Base-by-base conservation (phyloP, 2,113 vertebrate species). In the Glaucomys volans region DNA sequence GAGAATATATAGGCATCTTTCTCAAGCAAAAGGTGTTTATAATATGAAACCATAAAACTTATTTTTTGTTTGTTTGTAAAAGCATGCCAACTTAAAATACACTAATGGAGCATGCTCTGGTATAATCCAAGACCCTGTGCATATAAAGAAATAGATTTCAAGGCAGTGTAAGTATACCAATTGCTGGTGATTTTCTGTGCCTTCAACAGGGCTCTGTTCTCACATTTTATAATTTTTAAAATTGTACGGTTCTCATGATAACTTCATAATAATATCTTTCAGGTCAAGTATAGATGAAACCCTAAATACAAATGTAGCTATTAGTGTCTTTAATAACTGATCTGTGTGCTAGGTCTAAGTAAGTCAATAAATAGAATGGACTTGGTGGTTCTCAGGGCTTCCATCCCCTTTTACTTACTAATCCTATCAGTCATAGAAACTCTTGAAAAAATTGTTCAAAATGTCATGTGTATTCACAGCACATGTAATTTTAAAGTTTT, bases 51-150 rank as follows among this genome's bases (percentile, higher is more conserved):
- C 32, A 76, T 75, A 69, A 80, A 81, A 72, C 57, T 1, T 12
- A 47, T 72, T 57, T 97, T 96, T 81, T 84, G 24, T 14, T 77
- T 47, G 1, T 59, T 88, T 77, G 77, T 5, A 92, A 83, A 75
- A 59, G 13, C 24, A 42, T 50, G 13, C 66, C 79, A 64, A 57
- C 14, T 77, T 82, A 64, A 80, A 91, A 64, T 4, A 77, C 10
- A 32, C 16, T 54, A 18, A 69, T 28, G 13, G 2, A 37, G 32
- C 1, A 47, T 54, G 4, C 37, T 64, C 22, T 72, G 18, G 12
- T 9, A 54, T 64, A 64, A 80, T 64, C 44, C 24, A 93, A 84
- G 18, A 47, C n/a, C 47, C 3, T 80, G 22, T 8, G 32, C 84
- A 26, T 6, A 37, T 10, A n/a, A 18, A 76, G 30, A 66, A 85